A percentile compares a stretch with the other conserved stretches of the same genome.
Conservation (phyloP, 1,140 invertebrate species). For the Pachypsylla venusta region DNA sequence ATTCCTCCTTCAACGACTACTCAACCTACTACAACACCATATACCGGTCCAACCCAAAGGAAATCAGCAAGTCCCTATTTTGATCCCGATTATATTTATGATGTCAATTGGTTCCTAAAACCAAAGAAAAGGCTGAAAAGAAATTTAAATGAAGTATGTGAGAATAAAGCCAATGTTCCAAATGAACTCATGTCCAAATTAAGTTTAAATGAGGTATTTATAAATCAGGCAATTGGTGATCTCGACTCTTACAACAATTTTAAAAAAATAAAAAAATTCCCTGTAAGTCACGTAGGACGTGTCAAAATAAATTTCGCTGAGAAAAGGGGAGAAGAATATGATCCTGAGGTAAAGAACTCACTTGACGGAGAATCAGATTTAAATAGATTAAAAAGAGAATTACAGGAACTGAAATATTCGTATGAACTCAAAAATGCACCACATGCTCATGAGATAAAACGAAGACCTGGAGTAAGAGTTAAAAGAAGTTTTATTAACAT, state of each 20-base stretch:
- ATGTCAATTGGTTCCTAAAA: neutral
- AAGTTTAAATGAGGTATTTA: too few species aligned
- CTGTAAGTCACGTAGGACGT: too few species aligned
- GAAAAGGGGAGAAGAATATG: too few species aligned
- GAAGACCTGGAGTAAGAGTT: neutral
- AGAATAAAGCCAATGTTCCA: neutral
- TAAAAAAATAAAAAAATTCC: too few species aligned
- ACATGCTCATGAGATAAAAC: neutral
- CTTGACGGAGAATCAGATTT: too few species aligned
- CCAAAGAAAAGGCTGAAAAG: neutral
- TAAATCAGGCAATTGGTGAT: too few species aligned
- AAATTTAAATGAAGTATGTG: neutral
- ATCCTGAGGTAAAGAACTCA: too few species aligned
- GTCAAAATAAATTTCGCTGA: too few species aligned
- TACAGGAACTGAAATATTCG: neutral
- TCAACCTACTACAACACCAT: neutral
- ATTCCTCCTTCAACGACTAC: neutral
- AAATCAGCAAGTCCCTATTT: neutral
- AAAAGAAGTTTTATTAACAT: neutral
- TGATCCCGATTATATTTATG: constrained; percentile 2
- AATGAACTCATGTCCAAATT: too few species aligned
- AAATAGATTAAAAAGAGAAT: neutral
- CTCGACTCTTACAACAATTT: too few species aligned
- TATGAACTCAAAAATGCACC: neutral
- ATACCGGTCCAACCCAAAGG: neutral